Percentiles rank a stretch among this genome's conserved stretches.
phyloP scores from a whole-genome alignment of 2,797 vertebrate genomes.

The Miichthys miiuy region DNA sequence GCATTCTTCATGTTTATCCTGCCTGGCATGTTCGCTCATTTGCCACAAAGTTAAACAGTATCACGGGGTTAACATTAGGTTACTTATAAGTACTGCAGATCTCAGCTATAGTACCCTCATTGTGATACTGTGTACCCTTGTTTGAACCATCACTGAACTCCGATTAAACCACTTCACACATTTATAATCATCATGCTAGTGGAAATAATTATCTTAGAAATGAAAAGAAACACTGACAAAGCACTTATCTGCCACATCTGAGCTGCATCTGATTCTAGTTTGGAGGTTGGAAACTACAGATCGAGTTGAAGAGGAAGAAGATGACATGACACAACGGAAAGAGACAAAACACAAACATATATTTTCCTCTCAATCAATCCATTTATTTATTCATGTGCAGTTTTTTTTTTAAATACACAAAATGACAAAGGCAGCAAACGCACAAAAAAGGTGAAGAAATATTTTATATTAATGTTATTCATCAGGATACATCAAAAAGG shows the following conservation, averaged over 20 bases:
- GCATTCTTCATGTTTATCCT: too few species aligned
- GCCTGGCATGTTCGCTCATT: too few species aligned
- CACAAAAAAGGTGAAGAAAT: not conserved
- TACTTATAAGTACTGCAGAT: too few species aligned
- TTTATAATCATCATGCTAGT: not conserved
- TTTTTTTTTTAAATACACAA: too few species aligned
- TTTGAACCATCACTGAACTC: not conserved
- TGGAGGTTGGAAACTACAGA: not conserved
- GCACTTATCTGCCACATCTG: slow-evolving; percentile 9
- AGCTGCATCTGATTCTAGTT: slow-evolving; percentile 26
- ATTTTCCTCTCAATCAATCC: not conserved
- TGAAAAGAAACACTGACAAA: not conserved
- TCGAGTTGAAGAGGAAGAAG: slow-evolving; percentile 1
- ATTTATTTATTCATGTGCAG: too few species aligned
- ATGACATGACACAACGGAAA: not conserved
- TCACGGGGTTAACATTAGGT: too few species aligned
- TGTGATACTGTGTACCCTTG: too few species aligned
- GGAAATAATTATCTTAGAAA: not conserved
- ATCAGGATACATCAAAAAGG: not conserved
- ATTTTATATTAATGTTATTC: not conserved
- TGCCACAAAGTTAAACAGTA: too few species aligned
- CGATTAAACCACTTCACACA: not conserved
- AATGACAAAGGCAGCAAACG: not conserved
- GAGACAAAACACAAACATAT: not conserved
- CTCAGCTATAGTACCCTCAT: too few species aligned